phyloP scores from a whole-genome alignment of 2,888 invertebrate species.

The Pyrgus malvae region DNA sequence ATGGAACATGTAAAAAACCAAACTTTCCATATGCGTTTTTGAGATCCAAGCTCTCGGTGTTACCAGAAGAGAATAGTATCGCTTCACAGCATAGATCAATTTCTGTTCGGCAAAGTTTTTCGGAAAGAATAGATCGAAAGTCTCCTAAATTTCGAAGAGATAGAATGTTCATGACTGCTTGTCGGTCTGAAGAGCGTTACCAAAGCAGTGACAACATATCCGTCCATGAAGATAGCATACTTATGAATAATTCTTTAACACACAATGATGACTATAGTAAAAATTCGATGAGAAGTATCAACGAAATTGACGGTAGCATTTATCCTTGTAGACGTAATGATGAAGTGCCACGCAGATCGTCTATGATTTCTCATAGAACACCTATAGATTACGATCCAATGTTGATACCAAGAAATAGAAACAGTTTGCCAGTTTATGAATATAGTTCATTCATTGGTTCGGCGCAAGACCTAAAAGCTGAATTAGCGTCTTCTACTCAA shows the following conservation, averaged over 20 bases:
- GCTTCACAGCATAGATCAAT: constrained; percentile 72
- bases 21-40: constrained; percentile 90
- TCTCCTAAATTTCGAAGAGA: constrained; percentile 72
- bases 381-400: constrained; percentile 75
- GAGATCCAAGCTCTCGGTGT: constrained; percentile 87
- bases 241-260: constrained; percentile 61
- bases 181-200: constrained; percentile 84
- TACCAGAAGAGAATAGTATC: constrained; percentile 87
- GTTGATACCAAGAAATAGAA: constrained; percentile 73
- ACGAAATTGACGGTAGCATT: constrained; percentile 59
- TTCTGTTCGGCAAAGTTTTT: constrained; percentile 78
- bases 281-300: constrained; percentile 70
- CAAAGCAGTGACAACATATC: constrained; percentile 77
- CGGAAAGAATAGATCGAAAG: constrained; percentile 72
- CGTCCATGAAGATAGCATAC: constrained; percentile 70
- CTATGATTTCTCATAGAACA: constrained; percentile 71
- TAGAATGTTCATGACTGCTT: constrained; percentile 68
- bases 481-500: constrained; percentile 69
- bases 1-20: constrained; percentile 80
- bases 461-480: constrained; percentile 65
- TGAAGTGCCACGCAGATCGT: constrained; percentile 64
- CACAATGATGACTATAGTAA: constrained; percentile 64
- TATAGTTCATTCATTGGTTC: constrained; percentile 66
- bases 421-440: constrained; percentile 76
- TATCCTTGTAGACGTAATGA: constrained; percentile 58